Evolutionary conservation across 1,140 invertebrate species (phyloP).

Genomic region (Polyergus mexicanus): DNA sequence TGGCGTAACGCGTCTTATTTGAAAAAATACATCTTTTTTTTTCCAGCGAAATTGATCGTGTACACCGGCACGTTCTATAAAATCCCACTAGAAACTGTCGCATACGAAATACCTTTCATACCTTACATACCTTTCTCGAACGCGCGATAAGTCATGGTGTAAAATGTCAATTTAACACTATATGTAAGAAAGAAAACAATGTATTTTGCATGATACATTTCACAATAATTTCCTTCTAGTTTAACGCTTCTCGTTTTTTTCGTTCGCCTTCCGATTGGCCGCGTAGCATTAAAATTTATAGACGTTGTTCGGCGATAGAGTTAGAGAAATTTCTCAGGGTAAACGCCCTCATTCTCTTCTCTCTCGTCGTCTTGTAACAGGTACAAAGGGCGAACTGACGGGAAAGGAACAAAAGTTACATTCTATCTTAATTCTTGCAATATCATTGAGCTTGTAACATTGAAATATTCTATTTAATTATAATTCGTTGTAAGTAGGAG

Average conservation of each 20-base stretch:
- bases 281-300: constrained; percentile 54
- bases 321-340: constrained; percentile 50
- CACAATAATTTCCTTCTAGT: constrained; percentile 35
- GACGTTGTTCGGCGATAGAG: constrained; percentile 22
- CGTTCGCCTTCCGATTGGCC: constrained; percentile 34
- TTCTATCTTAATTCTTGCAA: constrained; percentile 32
- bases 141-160: constrained; percentile 13
- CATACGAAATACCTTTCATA: no score
- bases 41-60: constrained; percentile 48
- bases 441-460: constrained; percentile 35
- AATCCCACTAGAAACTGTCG: constrained; percentile 44
- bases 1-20: constrained; percentile 51
- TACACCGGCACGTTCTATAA: constrained; percentile 49
- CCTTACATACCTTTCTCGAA: constrained; percentile 9
- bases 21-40: constrained; percentile 60
- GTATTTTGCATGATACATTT: background rate
- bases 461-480: constrained; percentile 51
- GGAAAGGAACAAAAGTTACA: constrained; percentile 17
- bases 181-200: background rate
- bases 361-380: constrained; percentile 14
- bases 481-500: constrained; percentile 48
- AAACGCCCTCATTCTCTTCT: background rate
- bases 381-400: background rate
- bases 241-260: constrained; percentile 52
- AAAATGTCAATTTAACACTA: constrained; percentile 46